phyloP scores from a whole-genome alignment of 1,140 invertebrate genomes.

The Drosophila nikananu region DNA sequence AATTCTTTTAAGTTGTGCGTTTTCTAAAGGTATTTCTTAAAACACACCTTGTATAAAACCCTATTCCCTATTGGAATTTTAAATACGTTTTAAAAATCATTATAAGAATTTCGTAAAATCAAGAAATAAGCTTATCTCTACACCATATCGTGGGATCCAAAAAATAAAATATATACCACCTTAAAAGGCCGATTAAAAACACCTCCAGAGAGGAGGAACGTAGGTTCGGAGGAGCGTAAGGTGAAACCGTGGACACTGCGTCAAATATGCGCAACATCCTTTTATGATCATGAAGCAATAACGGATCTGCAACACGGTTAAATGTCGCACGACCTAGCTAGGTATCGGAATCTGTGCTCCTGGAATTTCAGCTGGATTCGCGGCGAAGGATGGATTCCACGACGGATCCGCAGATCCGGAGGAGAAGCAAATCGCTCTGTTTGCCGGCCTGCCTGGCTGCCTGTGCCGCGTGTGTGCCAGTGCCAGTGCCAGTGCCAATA shows the following conservation, averaged over 20 bases:
- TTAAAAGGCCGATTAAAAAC: background rate
- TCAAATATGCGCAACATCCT: slow-evolving; percentile 71
- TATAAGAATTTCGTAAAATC: background rate
- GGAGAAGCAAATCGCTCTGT: slow-evolving; percentile 69
- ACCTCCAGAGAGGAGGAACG: background rate
- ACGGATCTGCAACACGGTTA: slow-evolving; percentile 57
- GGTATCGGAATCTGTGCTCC: slow-evolving; percentile 61
- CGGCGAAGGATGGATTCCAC: slow-evolving; percentile 39
- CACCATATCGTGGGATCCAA: slow-evolving; percentile 3
- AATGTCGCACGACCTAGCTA: slow-evolving; percentile 70
- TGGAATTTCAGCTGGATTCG: slow-evolving; percentile 64
- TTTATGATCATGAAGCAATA: slow-evolving; percentile 74
- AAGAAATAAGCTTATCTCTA: background rate
- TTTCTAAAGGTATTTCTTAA: background rate
- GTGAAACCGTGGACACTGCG: slow-evolving; percentile 22
- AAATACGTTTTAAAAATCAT: slow-evolving; percentile 1
- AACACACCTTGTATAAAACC: background rate
- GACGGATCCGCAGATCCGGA: slow-evolving; percentile 35
- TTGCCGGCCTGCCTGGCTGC: slow-evolving; percentile 48
- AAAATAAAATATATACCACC: background rate
- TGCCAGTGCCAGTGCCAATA: slow-evolving; percentile 51
- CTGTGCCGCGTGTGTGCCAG: slow-evolving; percentile 25
- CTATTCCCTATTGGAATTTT: background rate
- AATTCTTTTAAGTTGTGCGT: background rate
- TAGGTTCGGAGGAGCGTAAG: background rate